phyloP scores from a whole-genome alignment of 2,888 invertebrate genomes.

The Lithophane leautieri region DNA sequence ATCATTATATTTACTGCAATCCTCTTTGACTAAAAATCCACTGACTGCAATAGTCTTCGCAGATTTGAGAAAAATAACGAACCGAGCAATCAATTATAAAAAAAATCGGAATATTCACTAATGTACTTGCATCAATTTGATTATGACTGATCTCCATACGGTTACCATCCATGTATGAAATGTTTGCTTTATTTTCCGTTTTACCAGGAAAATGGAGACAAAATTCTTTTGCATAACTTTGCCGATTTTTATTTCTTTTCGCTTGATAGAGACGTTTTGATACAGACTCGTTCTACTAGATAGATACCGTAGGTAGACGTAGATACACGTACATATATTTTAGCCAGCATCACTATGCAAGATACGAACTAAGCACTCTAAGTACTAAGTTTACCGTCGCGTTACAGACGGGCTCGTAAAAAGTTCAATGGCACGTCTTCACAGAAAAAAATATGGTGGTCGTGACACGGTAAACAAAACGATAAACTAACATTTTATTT shows the following conservation, averaged over 20 bases:
- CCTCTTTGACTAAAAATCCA: not conserved
- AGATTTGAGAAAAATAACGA: constrained; percentile 3
- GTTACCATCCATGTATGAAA: constrained; percentile 8
- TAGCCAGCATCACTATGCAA: constrained; percentile 21
- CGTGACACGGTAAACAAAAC: constrained; percentile 83
- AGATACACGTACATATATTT: constrained; percentile 12
- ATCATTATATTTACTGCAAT: not conserved
- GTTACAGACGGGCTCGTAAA: constrained; percentile 74
- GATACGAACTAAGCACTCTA: constrained; percentile 50
- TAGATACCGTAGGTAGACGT: constrained; percentile 9
- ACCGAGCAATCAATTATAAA: constrained; percentile 1
- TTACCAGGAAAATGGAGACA: constrained; percentile 9
- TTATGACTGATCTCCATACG: constrained; percentile 17
- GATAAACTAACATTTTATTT: constrained; percentile 82
- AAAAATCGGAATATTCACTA: constrained; percentile 11
- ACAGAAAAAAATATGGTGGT: constrained; percentile 75
- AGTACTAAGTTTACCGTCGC: constrained; percentile 61
- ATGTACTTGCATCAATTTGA: constrained; percentile 21
- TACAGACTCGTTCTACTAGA: not conserved
- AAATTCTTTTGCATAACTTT: not conserved
- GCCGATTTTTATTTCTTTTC: not conserved
- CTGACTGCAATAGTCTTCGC: not conserved
- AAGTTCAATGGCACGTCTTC: constrained; percentile 72
- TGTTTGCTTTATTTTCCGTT: constrained; percentile 28
- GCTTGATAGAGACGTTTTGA: not conserved